Conservation (phyloP, 2,797 vertebrate genomes). For the Artibeus jamaicensis region DNA sequence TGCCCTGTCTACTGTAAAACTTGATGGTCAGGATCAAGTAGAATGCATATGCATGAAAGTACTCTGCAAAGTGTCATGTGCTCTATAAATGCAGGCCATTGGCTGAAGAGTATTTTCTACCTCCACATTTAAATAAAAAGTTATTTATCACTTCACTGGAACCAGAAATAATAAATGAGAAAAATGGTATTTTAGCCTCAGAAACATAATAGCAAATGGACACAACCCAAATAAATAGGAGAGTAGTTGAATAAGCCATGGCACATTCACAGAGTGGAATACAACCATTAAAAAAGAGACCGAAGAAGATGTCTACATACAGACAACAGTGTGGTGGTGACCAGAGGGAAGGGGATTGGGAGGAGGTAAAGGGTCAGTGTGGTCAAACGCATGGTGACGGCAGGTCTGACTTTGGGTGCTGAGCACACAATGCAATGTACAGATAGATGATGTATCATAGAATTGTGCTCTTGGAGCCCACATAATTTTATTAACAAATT, state of each 20-base stretch:
- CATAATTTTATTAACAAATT: not conserved
- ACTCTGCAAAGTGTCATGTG: not conserved
- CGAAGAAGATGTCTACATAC: not conserved
- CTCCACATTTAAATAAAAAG: not conserved
- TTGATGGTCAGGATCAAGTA: not conserved
- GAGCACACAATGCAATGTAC: not conserved
- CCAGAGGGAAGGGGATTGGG: not conserved
- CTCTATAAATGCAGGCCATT: not conserved
- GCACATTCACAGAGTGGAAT: not conserved
- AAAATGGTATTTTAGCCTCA: conserved; percentile 27
- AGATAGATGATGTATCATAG: not conserved
- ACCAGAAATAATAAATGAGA: not conserved
- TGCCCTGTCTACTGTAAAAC: not conserved
- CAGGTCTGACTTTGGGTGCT: not conserved
- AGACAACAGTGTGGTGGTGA: not conserved
- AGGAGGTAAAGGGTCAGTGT: not conserved
- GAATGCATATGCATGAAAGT: not conserved
- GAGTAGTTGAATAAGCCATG: not conserved
- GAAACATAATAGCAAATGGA: not conserved
- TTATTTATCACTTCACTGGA: not conserved
- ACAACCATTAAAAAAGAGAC: not conserved
- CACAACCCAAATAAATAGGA: conserved; percentile 3
- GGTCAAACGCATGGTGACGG: not conserved
- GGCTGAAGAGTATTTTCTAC: not conserved
- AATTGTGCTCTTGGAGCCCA: not conserved